phyloP scores from a whole-genome alignment of 2,888 invertebrate species.

The Epirrita christyi region DNA sequence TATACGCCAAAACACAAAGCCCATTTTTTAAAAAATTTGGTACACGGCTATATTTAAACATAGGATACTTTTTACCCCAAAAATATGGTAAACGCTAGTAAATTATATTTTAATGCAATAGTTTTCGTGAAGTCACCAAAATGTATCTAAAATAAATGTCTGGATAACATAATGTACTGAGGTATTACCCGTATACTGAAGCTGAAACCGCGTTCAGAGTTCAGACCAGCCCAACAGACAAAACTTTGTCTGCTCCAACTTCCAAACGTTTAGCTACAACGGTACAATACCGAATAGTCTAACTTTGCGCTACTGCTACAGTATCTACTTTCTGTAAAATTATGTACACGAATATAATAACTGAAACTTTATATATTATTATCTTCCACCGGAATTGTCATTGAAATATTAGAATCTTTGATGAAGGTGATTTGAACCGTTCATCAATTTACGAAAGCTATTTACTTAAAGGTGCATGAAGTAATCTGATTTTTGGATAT shows the following conservation, averaged over 20 bases:
- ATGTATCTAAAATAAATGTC: background rate
- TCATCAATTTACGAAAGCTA: background rate
- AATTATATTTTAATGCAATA: background rate
- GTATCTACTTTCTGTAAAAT: slow-evolving; percentile 8
- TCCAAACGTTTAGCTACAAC: slow-evolving; percentile 14
- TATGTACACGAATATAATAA: slow-evolving; percentile 15
- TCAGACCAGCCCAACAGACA: slow-evolving; percentile 14
- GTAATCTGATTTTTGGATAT: no score
- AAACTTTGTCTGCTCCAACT: slow-evolving; percentile 16
- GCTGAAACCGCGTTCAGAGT: slow-evolving; percentile 10
- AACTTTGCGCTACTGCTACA: slow-evolving; percentile 18
- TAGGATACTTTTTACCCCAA: no score
- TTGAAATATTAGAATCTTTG: slow-evolving; percentile 1
- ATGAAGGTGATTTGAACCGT: slow-evolving; percentile 1
- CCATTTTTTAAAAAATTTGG: no score
- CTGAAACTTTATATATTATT: no score
- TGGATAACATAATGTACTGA: background rate
- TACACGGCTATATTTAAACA: no score
- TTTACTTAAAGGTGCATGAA: no score
- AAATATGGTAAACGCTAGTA: no score
- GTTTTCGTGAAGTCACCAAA: background rate
- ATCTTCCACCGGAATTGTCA: background rate
- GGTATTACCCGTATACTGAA: background rate
- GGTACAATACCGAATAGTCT: slow-evolving; percentile 2
- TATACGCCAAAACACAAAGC: no score